phyloP scores from a whole-genome alignment of 2,113 vertebrate genomes.

The Channa maculata region DNA sequence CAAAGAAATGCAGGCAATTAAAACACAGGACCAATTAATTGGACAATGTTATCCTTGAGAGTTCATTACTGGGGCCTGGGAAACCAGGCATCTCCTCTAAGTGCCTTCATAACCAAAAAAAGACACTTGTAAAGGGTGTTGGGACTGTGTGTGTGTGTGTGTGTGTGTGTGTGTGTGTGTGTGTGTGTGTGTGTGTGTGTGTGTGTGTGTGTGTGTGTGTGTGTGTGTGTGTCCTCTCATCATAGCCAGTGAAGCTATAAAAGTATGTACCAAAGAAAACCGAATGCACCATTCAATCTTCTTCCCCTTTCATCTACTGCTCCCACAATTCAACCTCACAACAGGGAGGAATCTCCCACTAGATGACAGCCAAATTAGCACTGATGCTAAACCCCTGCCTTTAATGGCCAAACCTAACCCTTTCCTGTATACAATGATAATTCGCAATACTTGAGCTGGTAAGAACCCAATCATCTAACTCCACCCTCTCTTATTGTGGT shows the following conservation, averaged over 20 bases:
- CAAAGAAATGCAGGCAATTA: constrained; percentile 68
- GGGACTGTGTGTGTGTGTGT: constrained; percentile 20
- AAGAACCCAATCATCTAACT: constrained; percentile 61
- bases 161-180: constrained; percentile 5
- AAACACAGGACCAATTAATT: constrained; percentile 71
- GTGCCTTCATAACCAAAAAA: constrained; percentile 49
- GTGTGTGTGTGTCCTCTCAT: not conserved
- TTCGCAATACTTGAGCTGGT: constrained; percentile 37
- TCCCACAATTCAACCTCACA: constrained; percentile 69
- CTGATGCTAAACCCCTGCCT: constrained; percentile 51
- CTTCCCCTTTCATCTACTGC: constrained; percentile 68
- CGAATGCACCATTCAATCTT: constrained; percentile 57
- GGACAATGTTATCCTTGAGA: constrained; percentile 64
- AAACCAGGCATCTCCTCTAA: constrained; percentile 63
- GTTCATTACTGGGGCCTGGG: constrained; percentile 74
- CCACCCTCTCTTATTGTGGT: constrained; percentile 58
- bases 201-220: constrained; percentile 4
- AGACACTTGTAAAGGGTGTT: constrained; percentile 39
- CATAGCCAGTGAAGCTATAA: constrained; percentile 25
- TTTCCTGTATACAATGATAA: constrained; percentile 47
- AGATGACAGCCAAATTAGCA: constrained; percentile 76
- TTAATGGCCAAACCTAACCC: constrained; percentile 38
- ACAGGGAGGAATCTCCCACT: constrained; percentile 66
- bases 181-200: not conserved
- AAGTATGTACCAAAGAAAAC: constrained; percentile 59